Percentiles rank a stretch among this genome's conserved stretches.
These are phyloP conservation scores for Congeria kusceri DNA, from an alignment of 2,888 invertebrate genomes.

Conservation along the genomic window DNA sequence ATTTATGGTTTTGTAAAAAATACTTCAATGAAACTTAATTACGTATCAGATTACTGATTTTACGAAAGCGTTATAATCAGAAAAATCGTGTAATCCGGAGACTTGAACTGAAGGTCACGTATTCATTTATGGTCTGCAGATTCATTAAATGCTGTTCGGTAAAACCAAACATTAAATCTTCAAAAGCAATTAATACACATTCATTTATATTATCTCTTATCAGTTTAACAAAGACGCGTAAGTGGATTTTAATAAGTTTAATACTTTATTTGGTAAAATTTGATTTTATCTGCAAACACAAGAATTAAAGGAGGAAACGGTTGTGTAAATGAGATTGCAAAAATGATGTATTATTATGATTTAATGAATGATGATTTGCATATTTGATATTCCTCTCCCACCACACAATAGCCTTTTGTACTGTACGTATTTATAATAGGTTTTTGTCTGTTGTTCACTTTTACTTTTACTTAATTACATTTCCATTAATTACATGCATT, in stretches of 20 bases:
- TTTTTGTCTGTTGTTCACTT: slow-evolving; percentile 37
- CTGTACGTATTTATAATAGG: not conserved
- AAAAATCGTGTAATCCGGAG: slow-evolving; percentile 40
- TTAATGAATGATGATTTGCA: slow-evolving; percentile 42
- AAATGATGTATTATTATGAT: slow-evolving; percentile 37
- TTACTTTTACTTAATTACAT: slow-evolving; percentile 35
- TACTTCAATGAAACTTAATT: slow-evolving; percentile 56
- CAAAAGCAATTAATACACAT: slow-evolving; percentile 46
- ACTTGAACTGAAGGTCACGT: slow-evolving; percentile 41
- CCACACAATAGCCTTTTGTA: slow-evolving; percentile 28
- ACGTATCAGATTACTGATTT: slow-evolving; percentile 52
- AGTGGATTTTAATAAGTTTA: slow-evolving; percentile 31
- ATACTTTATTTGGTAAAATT: slow-evolving; percentile 43
- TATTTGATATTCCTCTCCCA: slow-evolving; percentile 20
- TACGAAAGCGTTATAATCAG: slow-evolving; percentile 43
- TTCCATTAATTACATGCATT: slow-evolving; percentile 38
- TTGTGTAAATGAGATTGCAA: slow-evolving; percentile 14
- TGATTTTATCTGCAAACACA: slow-evolving; percentile 31
- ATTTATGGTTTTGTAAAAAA: slow-evolving; percentile 26
- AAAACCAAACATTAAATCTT: slow-evolving; percentile 30
- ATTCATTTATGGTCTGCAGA: slow-evolving; percentile 24
- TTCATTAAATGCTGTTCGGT: slow-evolving; percentile 36
- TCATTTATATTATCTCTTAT: slow-evolving; percentile 44
- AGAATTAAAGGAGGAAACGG: slow-evolving; percentile 6
- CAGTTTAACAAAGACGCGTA: slow-evolving; percentile 29